Evolutionary conservation across 2,888 invertebrate genomes (phyloP), one percentile per base, ranked within the genome.

Genomic region (Bombyx huttoni): DNA sequence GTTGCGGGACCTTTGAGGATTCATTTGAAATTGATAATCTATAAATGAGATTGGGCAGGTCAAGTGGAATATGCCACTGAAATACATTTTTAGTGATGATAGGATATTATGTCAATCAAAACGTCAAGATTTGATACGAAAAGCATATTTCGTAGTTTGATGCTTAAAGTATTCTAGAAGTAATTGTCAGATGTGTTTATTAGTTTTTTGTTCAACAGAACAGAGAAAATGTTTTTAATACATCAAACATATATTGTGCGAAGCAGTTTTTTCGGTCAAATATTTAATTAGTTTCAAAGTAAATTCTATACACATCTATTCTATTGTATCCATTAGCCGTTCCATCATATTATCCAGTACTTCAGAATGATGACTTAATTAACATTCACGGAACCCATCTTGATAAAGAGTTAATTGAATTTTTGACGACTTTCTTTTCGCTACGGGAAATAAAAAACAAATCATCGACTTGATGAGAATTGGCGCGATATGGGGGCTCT

Each of bases 11-110:
- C 83, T 87, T 88, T 88, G 80, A 71, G 75, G 78, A 81, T 81
- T 87, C 81, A 85, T 87, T 76, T 71, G 73, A 86, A 86, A 86
- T 85, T 87, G 82, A 87, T 86, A 85, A 83, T 80, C 81, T 80
- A 78, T 82, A 78, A 81, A 85, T 82, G 78, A 78, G 70, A 76
- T 66, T 68, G 76, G 24, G 24, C 24, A 24, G 24, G 24, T 24
- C 79, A 83, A 83, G 81, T 81, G 76, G 81, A 75, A 80, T 66
- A 85, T 86, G 87, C 87, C 87, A 88, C 87, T 80, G 87, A 78
- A 76, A 68, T 63, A 7, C 40, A 63, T 76, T 76, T 82, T 81
- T 80, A 72, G 61, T 70, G 55, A 58, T 40, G 58, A 61, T 61
- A 61, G 58, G 59, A 61, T 65, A 61, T 69, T 59, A 60, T 73